Evolutionary conservation across 2,888 invertebrate species (phyloP).

Genomic region (Pollenia amentaria): DNA sequence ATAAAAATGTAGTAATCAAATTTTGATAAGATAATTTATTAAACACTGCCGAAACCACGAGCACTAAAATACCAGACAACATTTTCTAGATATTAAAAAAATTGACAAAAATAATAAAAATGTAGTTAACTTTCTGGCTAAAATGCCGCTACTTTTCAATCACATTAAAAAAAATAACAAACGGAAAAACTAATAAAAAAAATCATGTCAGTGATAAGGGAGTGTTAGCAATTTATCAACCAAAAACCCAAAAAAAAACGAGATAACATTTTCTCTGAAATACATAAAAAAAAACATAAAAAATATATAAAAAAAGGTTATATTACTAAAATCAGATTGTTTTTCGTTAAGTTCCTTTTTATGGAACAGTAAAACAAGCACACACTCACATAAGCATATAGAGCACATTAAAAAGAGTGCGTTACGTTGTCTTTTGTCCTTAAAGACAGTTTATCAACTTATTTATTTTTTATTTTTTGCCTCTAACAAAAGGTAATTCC

Average conservation of each 20-base stretch:
- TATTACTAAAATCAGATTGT: slow-evolving; percentile 16
- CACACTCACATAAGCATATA: not conserved
- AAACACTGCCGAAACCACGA: not conserved
- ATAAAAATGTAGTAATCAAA: not conserved
- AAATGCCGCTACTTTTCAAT: not conserved
- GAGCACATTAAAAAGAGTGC: slow-evolving; percentile 28
- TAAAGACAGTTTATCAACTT: slow-evolving; percentile 10
- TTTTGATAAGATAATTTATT: slow-evolving; percentile 36
- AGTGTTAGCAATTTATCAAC: not conserved
- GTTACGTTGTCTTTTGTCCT: slow-evolving; percentile 5
- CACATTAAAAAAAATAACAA: not conserved
- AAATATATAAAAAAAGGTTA: slow-evolving; percentile 2
- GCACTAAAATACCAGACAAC: not conserved
- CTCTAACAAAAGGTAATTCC: not conserved
- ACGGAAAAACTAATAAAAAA: not conserved
- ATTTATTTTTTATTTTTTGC: not conserved
- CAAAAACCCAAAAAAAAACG: not conserved
- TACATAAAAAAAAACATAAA: not conserved
- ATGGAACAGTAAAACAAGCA: not conserved
- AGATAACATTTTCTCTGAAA: not conserved
- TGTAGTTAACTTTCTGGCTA: not conserved
- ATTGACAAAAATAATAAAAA: not conserved
- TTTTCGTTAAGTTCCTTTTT: not conserved
- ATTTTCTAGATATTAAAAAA: not conserved
- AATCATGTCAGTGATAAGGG: slow-evolving; percentile 41